These are phyloP conservation scores for Trididemnum nubilum DNA, from an alignment of 23 tunicate species.

Conservation along the genomic window DNA sequence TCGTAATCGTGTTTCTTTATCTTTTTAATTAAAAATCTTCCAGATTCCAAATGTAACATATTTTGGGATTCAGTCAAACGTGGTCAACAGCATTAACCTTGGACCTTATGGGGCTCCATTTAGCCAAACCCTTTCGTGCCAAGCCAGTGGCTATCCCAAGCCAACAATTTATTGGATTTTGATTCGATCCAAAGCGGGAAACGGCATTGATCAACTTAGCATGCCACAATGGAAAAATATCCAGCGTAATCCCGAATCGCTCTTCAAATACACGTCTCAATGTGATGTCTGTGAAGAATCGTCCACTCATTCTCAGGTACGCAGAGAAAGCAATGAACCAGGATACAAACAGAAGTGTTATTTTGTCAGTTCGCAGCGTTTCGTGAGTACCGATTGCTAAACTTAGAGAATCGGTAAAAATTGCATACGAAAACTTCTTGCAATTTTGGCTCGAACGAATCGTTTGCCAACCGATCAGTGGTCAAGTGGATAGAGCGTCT, in stretches of 20 bases:
- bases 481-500: no score
- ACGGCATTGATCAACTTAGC: neutral
- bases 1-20: no score
- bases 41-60: conserved; percentile 31
- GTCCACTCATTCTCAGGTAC: neutral
- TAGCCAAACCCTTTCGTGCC: neutral
- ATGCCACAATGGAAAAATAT: neutral
- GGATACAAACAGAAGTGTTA: no score
- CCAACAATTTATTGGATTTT: conserved; percentile 30
- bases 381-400: no score
- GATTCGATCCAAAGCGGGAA: neutral
- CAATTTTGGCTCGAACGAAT: no score
- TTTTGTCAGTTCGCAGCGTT: no score
- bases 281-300: conserved; percentile 2
- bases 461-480: no score
- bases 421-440: no score
- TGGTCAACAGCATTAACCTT: neutral
- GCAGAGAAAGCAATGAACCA: no score
- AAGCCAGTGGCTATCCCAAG: conserved; percentile 28
- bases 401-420: no score
- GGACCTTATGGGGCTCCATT: neutral
- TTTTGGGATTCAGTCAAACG: conserved; percentile 7
- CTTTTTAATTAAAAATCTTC: no score
- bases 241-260: neutral
- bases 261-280: neutral